Conservation (phyloP, 1,140 invertebrate species). For the Bombus balteatus region DNA sequence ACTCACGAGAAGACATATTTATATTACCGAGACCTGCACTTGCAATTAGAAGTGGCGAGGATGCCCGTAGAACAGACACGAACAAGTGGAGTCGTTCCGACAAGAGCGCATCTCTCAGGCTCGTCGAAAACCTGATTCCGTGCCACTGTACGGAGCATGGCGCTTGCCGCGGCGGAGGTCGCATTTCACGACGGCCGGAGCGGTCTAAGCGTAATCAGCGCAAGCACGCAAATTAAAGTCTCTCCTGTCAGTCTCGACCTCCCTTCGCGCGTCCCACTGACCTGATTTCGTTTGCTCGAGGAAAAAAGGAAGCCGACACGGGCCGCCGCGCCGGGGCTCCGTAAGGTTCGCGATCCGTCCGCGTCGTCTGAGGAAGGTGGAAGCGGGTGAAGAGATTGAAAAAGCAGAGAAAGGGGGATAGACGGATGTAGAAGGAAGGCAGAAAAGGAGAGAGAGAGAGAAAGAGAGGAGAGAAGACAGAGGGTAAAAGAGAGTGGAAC, state of each 20-base stretch:
- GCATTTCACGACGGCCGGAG: constrained; percentile 42
- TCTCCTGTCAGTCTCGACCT: constrained; percentile 48
- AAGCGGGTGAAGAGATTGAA: not conserved
- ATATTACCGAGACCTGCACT: not conserved
- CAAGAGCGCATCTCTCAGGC: not conserved
- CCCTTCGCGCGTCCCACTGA: constrained; percentile 74
- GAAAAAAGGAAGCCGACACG: constrained; percentile 23
- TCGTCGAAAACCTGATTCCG: constrained; percentile 22
- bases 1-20: not conserved
- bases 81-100: not conserved
- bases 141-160: not conserved
- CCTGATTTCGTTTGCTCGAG: constrained; percentile 70
- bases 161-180: not conserved
- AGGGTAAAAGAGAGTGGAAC: constrained; percentile 41
- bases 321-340: not conserved
- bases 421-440: not conserved
- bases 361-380: not conserved
- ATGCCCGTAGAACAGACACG: not conserved
- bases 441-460: constrained; percentile 10
- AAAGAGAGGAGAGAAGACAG: constrained; percentile 30
- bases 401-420: not conserved
- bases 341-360: constrained; percentile 16
- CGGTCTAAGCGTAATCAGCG: constrained; percentile 61
- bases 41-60: not conserved
- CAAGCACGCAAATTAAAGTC: constrained; percentile 69